Evolutionary conservation across 2,888 invertebrate genomes (phyloP), one percentile per base, ranked within the genome.

Genomic region (Abrostola tripartita): DNA sequence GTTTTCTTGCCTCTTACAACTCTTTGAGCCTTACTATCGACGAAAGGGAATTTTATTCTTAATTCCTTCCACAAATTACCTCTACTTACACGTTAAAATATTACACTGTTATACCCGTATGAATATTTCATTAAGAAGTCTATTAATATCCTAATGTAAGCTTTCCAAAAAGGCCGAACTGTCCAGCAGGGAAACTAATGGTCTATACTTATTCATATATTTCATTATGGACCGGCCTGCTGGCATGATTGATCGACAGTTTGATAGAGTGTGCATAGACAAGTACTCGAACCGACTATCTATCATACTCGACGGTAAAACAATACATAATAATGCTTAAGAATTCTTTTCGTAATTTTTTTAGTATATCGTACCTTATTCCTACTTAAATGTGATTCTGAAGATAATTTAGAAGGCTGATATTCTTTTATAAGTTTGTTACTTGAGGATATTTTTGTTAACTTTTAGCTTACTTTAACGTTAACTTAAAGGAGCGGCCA

Each of bases 201-300:
- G 37, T 12, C 51, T 38, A 7, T 51, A 38, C 41, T 55, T 52
- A 61, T 55, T 49, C 53, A 67, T 59, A 71, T 56, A 60, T 62
- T 71, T 67, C 67, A 67, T 71, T 56, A 71, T 50, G 55, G 4
- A 24, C 40, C 44, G 37, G 42, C 53, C 12, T 68, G 64, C 62
- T 65, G 12, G 14, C 10, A 54, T 68, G 74, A 75, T 75, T 68
- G 76, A 75, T 75, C 52, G 52, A 6, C 36, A 38, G 11, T 55
- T 57, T 63, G 56, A 67, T 61, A 52, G 59, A 71, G 63, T 72
- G 56, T 57, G 75, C 74, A 65, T 63, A 66, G 69, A 73, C 66
- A 65, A 64, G 52, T 50, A 42, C 36, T 68, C 9, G 61, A 47
- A 44, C 71, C 53, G 24, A 62, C 68, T 64, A 75, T 75, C 76